A percentile compares a stretch with the other conserved stretches of the same genome.
These are phyloP conservation scores for Cyprinella venusta DNA, from an alignment of 2,797 vertebrate genomes.

Conservation along the genomic window DNA sequence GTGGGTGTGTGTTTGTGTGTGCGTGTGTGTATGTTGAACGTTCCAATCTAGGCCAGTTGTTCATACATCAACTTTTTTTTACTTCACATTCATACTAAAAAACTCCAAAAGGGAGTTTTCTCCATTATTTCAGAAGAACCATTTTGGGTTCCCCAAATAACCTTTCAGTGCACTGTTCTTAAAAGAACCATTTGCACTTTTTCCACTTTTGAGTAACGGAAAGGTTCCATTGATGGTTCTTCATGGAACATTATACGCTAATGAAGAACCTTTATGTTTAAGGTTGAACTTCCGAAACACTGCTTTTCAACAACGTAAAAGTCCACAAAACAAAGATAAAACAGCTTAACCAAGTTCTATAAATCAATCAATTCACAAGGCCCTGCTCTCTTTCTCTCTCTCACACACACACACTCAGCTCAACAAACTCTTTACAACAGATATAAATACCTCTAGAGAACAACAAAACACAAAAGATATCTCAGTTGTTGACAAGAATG, in stretches of 20 bases:
- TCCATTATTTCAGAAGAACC: neutral
- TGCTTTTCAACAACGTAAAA: neutral
- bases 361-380: conserved; percentile 1
- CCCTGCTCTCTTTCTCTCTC: neutral
- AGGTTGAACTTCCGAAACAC: neutral
- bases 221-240: neutral
- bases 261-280: neutral
- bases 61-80: conserved; percentile 11
- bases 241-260: neutral
- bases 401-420: conserved; percentile 1
- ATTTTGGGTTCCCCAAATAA: neutral
- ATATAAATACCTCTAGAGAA: conserved; percentile 16
- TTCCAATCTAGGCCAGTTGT: conserved; percentile 21
- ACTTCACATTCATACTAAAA: conserved; percentile 7
- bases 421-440: conserved; percentile 4
- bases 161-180: neutral
- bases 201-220: neutral
- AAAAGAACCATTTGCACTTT: neutral
- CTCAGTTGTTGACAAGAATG: neutral
- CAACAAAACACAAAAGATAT: neutral
- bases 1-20: neutral
- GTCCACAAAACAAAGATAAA: neutral
- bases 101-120: neutral
- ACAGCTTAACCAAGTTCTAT: neutral
- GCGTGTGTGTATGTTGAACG: conserved; percentile 8